Conservation (phyloP, 2,113 vertebrate genomes). For the Apteryx mantelli region DNA sequence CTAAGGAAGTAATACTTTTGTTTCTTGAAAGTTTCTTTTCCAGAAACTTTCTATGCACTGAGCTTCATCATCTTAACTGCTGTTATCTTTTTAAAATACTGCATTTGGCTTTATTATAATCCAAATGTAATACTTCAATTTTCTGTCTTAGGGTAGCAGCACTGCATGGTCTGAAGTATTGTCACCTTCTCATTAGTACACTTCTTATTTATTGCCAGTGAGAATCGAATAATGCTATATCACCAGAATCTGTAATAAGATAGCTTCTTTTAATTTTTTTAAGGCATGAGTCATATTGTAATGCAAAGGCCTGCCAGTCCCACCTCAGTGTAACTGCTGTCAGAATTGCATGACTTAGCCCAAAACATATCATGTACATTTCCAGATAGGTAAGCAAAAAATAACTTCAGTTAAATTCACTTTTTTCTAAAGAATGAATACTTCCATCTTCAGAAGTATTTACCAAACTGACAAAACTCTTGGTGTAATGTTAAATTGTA, state of each 20-base stretch:
- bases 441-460: not conserved
- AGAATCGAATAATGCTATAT: not conserved
- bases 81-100: slow-evolving; percentile 10
- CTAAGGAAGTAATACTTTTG: not conserved
- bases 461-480: not conserved
- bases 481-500: not conserved
- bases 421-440: not conserved
- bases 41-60: not conserved
- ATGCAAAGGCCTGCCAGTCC: not conserved
- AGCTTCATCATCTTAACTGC: slow-evolving; percentile 41
- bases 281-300: not conserved
- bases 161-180: not conserved
- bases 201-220: not conserved
- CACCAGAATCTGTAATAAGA: not conserved
- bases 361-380: not conserved
- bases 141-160: not conserved
- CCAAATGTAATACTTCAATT: not conserved
- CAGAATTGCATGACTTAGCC: not conserved
- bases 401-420: not conserved
- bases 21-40: slow-evolving; percentile 39
- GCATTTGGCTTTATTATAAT: not conserved
- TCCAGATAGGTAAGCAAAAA: not conserved
- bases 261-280: not conserved
- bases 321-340: not conserved
- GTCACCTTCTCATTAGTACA: not conserved